These are phyloP conservation scores for Sceloporus tristichus DNA, from an alignment of 2,113 vertebrate genomes.

Conservation along the genomic window DNA sequence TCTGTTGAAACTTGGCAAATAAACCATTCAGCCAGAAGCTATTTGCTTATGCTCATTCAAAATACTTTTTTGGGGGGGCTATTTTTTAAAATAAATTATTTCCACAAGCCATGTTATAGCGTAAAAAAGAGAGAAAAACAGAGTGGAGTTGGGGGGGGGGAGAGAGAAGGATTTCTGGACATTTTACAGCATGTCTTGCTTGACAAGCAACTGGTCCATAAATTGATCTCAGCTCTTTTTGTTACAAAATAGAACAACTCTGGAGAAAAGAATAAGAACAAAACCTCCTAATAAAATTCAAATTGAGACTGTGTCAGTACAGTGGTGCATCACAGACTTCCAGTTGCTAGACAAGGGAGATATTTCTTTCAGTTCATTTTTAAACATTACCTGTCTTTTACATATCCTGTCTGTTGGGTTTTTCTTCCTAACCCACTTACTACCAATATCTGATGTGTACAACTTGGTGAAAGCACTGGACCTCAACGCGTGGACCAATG, in stretches of 20 bases:
- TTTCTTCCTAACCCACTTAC: neutral
- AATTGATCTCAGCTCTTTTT: neutral
- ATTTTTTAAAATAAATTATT: neutral
- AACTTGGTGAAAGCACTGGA: neutral
- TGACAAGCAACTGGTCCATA: slow-evolving; percentile 5
- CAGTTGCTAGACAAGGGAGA: neutral
- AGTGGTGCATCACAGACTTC: neutral
- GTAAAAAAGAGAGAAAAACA: neutral
- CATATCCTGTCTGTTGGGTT: neutral
- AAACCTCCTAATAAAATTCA: neutral
- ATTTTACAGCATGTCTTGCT: neutral
- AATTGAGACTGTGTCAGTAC: too few relatives aligned
- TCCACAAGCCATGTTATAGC: neutral
- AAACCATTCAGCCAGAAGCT: slow-evolving; percentile 9
- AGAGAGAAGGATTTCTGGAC: too few relatives aligned
- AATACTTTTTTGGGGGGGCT: neutral
- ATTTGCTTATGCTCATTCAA: neutral
- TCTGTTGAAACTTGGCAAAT: neutral
- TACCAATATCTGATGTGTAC: neutral
- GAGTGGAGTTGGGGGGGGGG: too few relatives aligned
- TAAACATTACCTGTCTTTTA: neutral
- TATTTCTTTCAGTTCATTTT: neutral
- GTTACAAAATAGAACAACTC: neutral
- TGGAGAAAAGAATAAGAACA: slow-evolving; percentile 1
- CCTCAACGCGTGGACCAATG: neutral